Percentiles rank a stretch among this genome's conserved stretches.
These are phyloP conservation scores for Calliphora vicina DNA, from an alignment of 1,140 invertebrate genomes.

Conservation along the genomic window DNA sequence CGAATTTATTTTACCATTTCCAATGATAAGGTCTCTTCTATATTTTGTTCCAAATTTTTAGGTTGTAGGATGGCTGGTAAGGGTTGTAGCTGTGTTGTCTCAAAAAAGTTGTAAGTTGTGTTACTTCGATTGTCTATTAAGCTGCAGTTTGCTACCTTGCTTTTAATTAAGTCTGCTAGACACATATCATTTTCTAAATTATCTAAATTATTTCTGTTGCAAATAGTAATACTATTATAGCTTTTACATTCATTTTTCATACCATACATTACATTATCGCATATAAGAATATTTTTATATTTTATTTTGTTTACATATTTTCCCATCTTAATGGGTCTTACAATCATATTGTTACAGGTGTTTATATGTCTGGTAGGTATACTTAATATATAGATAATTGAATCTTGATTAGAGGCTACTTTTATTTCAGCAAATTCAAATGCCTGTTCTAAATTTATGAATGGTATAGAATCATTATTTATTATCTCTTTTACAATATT, in stretches of 20 bases:
- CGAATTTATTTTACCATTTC: not conserved
- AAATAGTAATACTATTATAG: too few species aligned
- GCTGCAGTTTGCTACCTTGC: too few species aligned
- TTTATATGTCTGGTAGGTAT: constrained; percentile 22
- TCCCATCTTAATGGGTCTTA: not conserved
- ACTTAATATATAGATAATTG: constrained; percentile 32
- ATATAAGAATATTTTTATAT: too few species aligned
- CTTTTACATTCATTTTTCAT: too few species aligned
- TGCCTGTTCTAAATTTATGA: constrained; percentile 27
- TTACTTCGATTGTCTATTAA: not conserved
- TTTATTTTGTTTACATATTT: not conserved
- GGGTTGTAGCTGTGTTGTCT: not conserved
- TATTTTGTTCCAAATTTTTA: not conserved
- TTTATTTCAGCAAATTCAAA: constrained; percentile 19
- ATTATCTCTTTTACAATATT: not conserved
- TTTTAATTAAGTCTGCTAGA: too few species aligned
- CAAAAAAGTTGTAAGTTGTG: not conserved
- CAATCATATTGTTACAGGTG: not conserved
- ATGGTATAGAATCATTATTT: not conserved
- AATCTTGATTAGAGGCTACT: not conserved
- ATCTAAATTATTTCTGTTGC: not conserved
- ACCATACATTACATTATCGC: too few species aligned
- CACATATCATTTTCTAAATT: not conserved
- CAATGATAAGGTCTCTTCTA: not conserved
- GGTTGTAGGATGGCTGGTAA: not conserved